phyloP scores from a whole-genome alignment of 2,113 vertebrate genomes.

The Hippocampus zosterae region DNA sequence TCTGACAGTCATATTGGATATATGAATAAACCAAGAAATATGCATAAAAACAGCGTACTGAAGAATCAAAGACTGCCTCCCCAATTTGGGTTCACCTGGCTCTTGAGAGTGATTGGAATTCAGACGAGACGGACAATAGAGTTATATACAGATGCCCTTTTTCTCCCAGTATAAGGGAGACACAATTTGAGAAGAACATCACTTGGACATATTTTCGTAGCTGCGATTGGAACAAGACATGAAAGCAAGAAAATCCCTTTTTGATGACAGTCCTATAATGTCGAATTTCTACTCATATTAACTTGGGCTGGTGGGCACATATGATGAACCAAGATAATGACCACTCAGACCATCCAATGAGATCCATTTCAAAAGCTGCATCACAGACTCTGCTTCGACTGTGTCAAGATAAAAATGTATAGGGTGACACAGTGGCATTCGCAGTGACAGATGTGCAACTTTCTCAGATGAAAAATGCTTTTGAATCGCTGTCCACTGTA shows the following conservation, averaged over 20 bases:
- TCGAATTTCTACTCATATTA: slow-evolving; percentile 28
- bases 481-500: neutral
- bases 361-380: neutral
- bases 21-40: slow-evolving; percentile 68
- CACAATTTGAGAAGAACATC: slow-evolving; percentile 34
- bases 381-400: neutral
- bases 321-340: neutral
- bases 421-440: neutral
- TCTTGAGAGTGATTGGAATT: slow-evolving; percentile 52
- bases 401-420: neutral
- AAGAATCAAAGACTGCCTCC: slow-evolving; percentile 58
- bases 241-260: slow-evolving; percentile 47
- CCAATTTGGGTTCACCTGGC: slow-evolving; percentile 43
- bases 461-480: neutral
- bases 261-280: slow-evolving; percentile 40
- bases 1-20: slow-evolving; percentile 50
- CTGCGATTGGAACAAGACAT: slow-evolving; percentile 46
- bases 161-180: slow-evolving; percentile 31
- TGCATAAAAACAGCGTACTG: slow-evolving; percentile 60
- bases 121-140: slow-evolving; percentile 38
- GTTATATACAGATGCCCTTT: neutral
- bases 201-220: slow-evolving; percentile 30
- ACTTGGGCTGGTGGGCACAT: neutral
- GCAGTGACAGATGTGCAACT: neutral
- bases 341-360: neutral